A percentile compares a stretch with the other conserved stretches of the same genome.
These are phyloP conservation scores for Lasiurus cinereus DNA, from an alignment of 2,113 vertebrate genomes.

Conservation along the genomic window DNA sequence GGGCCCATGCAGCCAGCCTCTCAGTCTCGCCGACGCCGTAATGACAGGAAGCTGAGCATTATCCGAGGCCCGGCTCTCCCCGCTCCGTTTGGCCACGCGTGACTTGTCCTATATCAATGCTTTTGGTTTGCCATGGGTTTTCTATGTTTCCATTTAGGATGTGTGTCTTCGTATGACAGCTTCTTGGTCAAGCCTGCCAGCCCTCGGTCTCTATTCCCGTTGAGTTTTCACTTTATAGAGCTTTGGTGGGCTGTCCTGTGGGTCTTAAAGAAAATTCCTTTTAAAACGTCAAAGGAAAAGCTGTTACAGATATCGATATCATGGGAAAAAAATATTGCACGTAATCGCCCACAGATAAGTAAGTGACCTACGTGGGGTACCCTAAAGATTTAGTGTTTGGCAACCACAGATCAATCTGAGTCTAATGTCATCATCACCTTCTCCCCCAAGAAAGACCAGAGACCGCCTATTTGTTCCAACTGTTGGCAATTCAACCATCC, in stretches of 20 bases:
- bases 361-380: not conserved
- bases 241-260: not conserved
- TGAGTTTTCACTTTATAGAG: not conserved
- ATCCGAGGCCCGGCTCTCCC: not conserved
- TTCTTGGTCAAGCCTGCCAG: not conserved
- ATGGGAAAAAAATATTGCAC: not conserved
- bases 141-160: not conserved
- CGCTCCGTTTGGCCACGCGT: not conserved
- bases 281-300: conserved; percentile 5
- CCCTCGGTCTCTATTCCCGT: not conserved
- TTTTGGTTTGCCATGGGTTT: not conserved
- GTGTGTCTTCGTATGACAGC: not conserved
- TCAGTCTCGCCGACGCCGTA: not conserved
- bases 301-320: not conserved
- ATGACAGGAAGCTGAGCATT: not conserved
- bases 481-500: not conserved
- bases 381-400: conserved; percentile 28
- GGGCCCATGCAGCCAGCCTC: no score
- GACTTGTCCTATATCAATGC: not conserved
- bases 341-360: not conserved
- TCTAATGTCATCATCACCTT: conserved; percentile 26
- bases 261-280: not conserved
- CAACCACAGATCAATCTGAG: not conserved
- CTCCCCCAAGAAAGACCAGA: not conserved
- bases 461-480: not conserved